These are phyloP conservation scores for Tragelaphus scriptus DNA, from an alignment of 2,113 vertebrate genomes.

Conservation along the genomic window DNA sequence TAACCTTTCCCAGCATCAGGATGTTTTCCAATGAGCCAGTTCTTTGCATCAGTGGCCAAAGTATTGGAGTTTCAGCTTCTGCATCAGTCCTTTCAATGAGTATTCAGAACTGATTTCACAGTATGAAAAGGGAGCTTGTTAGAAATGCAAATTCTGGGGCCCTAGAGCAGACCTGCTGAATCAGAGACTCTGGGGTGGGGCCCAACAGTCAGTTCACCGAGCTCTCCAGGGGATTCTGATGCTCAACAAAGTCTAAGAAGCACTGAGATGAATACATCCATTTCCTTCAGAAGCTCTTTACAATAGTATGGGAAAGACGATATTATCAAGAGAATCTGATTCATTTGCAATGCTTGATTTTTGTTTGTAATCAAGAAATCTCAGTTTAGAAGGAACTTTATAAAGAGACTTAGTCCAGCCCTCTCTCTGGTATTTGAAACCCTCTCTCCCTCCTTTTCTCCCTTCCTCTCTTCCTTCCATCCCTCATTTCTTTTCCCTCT, in stretches of 20 bases:
- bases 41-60: neutral
- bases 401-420: neutral
- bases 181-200: neutral
- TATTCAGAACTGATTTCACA: neutral
- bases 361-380: neutral
- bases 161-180: neutral
- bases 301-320: neutral
- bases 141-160: neutral
- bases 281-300: neutral
- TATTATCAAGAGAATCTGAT: neutral
- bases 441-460: neutral
- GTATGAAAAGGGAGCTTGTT: neutral
- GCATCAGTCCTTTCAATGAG: neutral
- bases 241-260: neutral
- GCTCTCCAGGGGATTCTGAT: neutral
- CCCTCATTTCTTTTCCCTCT: neutral
- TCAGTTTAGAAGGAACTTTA: neutral
- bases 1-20: neutral
- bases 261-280: fast-evolving
- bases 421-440: neutral
- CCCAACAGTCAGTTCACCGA: neutral
- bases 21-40: neutral
- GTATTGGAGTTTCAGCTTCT: neutral
- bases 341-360: neutral
- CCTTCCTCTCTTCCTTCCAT: too few relatives aligned